Conservation (phyloP, 2,113 vertebrate genomes). For the Notechis scutatus region DNA sequence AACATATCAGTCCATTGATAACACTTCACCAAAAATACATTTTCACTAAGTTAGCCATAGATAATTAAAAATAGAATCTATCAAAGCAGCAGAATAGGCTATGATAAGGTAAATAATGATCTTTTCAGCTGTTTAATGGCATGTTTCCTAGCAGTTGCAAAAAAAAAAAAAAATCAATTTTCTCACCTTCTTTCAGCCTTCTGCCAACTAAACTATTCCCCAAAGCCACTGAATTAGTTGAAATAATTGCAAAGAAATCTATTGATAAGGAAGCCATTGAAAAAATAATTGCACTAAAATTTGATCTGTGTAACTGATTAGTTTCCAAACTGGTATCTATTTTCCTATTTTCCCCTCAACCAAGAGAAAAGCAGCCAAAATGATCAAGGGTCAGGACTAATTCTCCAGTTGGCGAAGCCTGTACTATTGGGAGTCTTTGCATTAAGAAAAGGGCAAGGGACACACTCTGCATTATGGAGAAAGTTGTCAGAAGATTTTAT, state of each 20-base stretch:
- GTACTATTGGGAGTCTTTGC: neutral
- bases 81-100: conserved; percentile 4
- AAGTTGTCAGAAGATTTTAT: neutral
- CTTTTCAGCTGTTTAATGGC: conserved; percentile 15
- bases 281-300: conserved; percentile 17
- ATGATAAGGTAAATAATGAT: conserved; percentile 17
- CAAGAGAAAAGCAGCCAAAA: neutral
- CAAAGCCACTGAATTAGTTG: conserved; percentile 6
- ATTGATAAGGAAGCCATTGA: conserved; percentile 5
- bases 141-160: conserved; percentile 10
- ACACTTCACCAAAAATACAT: neutral
- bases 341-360: neutral
- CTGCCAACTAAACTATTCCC: conserved; percentile 8
- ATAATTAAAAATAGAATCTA: conserved; percentile 5
- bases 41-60: neutral
- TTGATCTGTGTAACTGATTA: conserved; percentile 2
- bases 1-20: neutral
- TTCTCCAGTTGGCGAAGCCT: neutral
- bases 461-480: neutral
- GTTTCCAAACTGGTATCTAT: conserved; percentile 15
- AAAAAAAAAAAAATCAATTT: neutral
- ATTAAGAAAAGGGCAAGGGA: neutral
- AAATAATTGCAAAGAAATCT: conserved; percentile 23
- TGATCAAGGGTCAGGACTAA: neutral
- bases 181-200: neutral